phyloP scores from a whole-genome alignment of 2,113 vertebrate genomes.

The Cheilinus undulatus region DNA sequence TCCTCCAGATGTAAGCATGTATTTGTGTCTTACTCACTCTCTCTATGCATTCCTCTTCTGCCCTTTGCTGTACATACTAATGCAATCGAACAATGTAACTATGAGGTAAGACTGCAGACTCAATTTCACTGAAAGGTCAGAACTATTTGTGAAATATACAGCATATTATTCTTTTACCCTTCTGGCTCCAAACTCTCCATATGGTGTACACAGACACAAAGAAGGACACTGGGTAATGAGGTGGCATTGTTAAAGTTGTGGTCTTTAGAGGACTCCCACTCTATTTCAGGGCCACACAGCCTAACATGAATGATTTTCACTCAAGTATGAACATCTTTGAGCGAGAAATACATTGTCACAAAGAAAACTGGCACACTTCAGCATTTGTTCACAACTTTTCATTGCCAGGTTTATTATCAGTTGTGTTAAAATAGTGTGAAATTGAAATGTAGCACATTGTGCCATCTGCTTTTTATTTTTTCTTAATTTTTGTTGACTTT shows the following conservation, averaged over 20 bases:
- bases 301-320: conserved; percentile 24
- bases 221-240: conserved; percentile 67
- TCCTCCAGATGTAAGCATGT: conserved; percentile 29
- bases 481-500: not conserved
- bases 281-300: conserved; percentile 31
- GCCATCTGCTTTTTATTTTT: conserved; percentile 13
- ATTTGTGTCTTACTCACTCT: conserved; percentile 5
- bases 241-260: conserved; percentile 51
- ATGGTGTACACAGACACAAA: conserved; percentile 70
- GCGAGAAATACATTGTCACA: conserved; percentile 35
- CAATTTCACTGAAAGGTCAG: conserved; percentile 61
- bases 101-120: conserved; percentile 28
- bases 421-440: conserved; percentile 14
- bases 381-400: conserved; percentile 5
- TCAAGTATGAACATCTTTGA: conserved; percentile 34
- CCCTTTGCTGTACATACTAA: conserved; percentile 48
- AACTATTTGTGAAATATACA: conserved; percentile 59
- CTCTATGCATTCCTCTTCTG: not conserved
- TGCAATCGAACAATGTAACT: conserved; percentile 29
- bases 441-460: not conserved
- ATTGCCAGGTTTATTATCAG: conserved; percentile 26
- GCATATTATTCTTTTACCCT: conserved; percentile 50
- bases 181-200: conserved; percentile 60
- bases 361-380: not conserved
- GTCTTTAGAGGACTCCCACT: conserved; percentile 40